phyloP scores from a whole-genome alignment of 2,888 invertebrate genomes.

The Lasius platythorax region DNA sequence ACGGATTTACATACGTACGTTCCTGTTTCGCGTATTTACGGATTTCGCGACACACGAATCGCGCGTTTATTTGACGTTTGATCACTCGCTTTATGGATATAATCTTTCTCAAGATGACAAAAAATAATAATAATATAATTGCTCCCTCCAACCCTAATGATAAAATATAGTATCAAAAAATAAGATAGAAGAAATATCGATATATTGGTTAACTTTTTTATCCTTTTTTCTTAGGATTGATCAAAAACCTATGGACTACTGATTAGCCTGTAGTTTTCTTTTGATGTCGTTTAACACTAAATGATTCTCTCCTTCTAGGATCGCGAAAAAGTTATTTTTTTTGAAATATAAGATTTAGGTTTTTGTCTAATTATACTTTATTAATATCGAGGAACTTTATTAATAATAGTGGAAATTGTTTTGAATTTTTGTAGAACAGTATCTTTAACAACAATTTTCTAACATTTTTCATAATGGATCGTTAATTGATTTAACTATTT shows the following conservation, averaged over 20 bases:
- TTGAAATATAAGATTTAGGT: too few relatives aligned
- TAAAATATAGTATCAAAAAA: neutral
- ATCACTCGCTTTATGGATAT: neutral
- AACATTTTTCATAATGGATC: too few relatives aligned
- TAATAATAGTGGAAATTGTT: too few relatives aligned
- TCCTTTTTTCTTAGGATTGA: neutral
- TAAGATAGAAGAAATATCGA: neutral
- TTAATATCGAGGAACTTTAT: too few relatives aligned
- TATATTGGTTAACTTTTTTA: neutral
- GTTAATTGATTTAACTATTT: too few relatives aligned
- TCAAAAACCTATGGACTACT: neutral
- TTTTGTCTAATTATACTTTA: too few relatives aligned
- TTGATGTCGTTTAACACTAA: too few relatives aligned
- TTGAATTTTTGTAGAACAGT: too few relatives aligned
- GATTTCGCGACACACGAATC: conserved; percentile 37
- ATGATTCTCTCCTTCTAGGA: too few relatives aligned
- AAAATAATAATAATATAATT: neutral
- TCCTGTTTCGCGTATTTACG: conserved; percentile 40
- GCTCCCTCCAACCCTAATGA: neutral
- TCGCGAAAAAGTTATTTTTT: too few relatives aligned
- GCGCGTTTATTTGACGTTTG: conserved; percentile 9
- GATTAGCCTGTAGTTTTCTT: neutral
- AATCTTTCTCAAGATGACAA: neutral
- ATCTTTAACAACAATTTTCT: too few relatives aligned
- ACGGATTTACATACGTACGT: conserved; percentile 55